Evolutionary conservation across 1,140 invertebrate genomes (phyloP).

Genomic region (Doryteuthis pealeii): DNA sequence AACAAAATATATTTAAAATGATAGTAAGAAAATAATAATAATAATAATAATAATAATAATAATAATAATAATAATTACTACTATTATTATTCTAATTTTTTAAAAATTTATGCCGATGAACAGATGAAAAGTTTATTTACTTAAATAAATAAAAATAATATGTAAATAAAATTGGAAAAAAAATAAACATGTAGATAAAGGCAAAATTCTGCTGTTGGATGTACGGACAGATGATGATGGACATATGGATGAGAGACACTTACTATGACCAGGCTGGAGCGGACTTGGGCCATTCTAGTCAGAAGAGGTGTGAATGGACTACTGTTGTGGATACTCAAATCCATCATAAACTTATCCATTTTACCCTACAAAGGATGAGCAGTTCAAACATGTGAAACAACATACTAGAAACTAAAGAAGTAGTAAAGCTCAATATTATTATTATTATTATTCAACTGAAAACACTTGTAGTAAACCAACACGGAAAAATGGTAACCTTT

Average conservation of each 20-base stretch:
- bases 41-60: too few species aligned
- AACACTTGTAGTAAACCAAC: too few species aligned
- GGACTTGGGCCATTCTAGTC: constrained; percentile 42
- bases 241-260: constrained; percentile 27
- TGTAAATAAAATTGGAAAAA: too few species aligned
- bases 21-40: too few species aligned
- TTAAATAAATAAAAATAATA: too few species aligned
- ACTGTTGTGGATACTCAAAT: constrained; percentile 48
- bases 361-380: constrained; percentile 45
- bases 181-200: not conserved
- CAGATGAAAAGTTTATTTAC: too few species aligned
- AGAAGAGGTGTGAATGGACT: constrained; percentile 51
- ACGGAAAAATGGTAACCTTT: too few species aligned
- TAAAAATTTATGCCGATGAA: too few species aligned
- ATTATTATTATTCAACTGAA: too few species aligned
- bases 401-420: not conserved
- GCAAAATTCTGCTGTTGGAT: not conserved
- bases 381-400: constrained; percentile 8
- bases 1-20: too few species aligned
- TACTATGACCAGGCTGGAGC: constrained; percentile 50
- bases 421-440: not conserved
- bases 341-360: constrained; percentile 50
- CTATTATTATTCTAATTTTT: too few species aligned
- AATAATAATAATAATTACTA: too few species aligned
- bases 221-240: not conserved